A percentile compares a stretch with the other conserved stretches of the same genome.
These are phyloP conservation scores for Hypotaenidia philippensis DNA, from an alignment of 2,797 vertebrate species.

Conservation along the genomic window DNA sequence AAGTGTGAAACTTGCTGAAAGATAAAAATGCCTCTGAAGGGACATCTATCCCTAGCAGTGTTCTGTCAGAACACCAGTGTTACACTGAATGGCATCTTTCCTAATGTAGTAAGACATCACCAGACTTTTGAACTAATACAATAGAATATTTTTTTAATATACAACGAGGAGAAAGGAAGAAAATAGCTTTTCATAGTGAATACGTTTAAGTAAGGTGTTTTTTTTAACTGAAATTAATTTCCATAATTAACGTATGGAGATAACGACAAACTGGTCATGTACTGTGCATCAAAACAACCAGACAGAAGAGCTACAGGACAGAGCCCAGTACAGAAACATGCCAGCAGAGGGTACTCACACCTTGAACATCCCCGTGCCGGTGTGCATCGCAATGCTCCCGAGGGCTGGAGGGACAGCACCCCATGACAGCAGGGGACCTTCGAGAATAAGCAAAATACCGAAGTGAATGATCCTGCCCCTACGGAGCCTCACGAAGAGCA, in stretches of 20 bases:
- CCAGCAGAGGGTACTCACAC: slow-evolving; percentile 63
- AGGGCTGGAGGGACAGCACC: background rate
- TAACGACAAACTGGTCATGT: background rate
- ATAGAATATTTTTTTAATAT: background rate
- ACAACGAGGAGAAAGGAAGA: background rate
- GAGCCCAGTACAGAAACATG: background rate
- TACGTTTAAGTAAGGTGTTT: background rate
- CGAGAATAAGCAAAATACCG: background rate
- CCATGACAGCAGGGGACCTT: background rate
- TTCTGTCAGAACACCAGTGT: background rate
- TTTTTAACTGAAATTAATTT: background rate
- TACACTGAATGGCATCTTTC: background rate
- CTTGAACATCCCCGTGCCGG: background rate
- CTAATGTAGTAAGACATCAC: background rate
- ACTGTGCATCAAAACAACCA: fast-evolving
- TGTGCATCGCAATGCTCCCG: background rate
- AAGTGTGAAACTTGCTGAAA: background rate
- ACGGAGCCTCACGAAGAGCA: background rate
- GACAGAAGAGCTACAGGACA: background rate
- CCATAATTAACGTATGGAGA: background rate
- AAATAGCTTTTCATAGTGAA: background rate
- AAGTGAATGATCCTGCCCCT: background rate
- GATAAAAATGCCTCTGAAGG: background rate
- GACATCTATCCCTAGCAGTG: background rate
- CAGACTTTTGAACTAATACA: background rate